phyloP scores from a whole-genome alignment of 2,888 invertebrate species.

The Chymomyza procnemis region DNA sequence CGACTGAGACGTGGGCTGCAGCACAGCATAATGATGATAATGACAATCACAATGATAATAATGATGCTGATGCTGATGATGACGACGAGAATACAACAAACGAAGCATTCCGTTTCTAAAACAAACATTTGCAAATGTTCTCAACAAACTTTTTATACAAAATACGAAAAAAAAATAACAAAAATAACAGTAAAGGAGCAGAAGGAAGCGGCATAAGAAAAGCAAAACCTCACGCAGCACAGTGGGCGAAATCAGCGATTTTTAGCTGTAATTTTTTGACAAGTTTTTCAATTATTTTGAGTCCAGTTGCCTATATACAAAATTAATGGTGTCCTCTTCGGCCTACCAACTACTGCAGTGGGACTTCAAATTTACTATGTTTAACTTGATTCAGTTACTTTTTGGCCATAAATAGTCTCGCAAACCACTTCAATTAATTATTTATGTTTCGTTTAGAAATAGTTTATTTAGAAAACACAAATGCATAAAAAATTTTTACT shows the following conservation, averaged over 20 bases:
- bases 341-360: too few relatives aligned
- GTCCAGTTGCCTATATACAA: not conserved
- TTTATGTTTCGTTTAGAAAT: too few relatives aligned
- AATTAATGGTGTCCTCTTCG: too few relatives aligned
- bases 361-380: too few relatives aligned
- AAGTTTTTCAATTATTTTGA: too few relatives aligned
- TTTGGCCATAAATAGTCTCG: too few relatives aligned
- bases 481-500: too few relatives aligned
- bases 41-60: slow-evolving; percentile 28
- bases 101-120: slow-evolving; percentile 70
- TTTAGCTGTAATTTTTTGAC: too few relatives aligned
- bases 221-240: not conserved
- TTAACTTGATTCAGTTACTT: too few relatives aligned
- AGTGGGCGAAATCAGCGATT: not conserved
- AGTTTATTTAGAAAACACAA: too few relatives aligned
- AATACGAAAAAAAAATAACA: not conserved
- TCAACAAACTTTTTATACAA: slow-evolving; percentile 62
- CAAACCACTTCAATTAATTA: too few relatives aligned
- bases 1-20: not conserved
- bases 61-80: slow-evolving; percentile 24
- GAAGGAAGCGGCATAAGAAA: not conserved
- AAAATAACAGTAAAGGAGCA: not conserved
- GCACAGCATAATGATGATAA: slow-evolving; percentile 4
- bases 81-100: slow-evolving; percentile 53
- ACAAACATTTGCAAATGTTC: slow-evolving; percentile 73